phyloP scores from a whole-genome alignment of 1,140 invertebrate genomes.

The Planococcus citri region DNA sequence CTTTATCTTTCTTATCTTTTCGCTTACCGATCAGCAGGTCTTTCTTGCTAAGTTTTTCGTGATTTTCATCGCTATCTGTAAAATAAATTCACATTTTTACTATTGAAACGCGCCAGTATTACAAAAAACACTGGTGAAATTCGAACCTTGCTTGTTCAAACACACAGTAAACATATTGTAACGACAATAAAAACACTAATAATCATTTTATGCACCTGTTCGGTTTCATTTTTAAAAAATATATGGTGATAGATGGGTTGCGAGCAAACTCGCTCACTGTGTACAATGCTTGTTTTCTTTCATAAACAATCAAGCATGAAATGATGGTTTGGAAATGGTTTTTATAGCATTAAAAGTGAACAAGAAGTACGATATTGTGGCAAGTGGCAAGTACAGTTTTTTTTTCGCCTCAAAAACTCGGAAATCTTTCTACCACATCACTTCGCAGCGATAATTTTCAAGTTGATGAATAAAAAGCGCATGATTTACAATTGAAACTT shows the following conservation, averaged over 20 bases:
- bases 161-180: not conserved
- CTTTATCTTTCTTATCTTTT: conserved; percentile 69
- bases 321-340: no score
- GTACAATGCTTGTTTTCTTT: no score
- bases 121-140: not conserved
- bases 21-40: conserved; percentile 54
- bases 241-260: not conserved
- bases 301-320: no score
- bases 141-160: not conserved
- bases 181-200: conserved; percentile 20
- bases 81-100: no score
- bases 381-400: no score
- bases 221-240: not conserved
- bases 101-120: conserved; percentile 21
- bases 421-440: no score
- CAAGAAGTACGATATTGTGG: no score
- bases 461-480: no score
- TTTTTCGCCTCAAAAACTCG: no score
- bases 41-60: conserved; percentile 61
- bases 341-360: no score
- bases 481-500: conserved; percentile 39
- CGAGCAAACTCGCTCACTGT: no score
- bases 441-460: no score
- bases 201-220: conserved; percentile 1
- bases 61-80: conserved; percentile 58